Evolutionary conservation across 2,888 invertebrate species (phyloP), one percentile per base, ranked within the genome.

Genomic region (Neoaliturus tenellus): DNA sequence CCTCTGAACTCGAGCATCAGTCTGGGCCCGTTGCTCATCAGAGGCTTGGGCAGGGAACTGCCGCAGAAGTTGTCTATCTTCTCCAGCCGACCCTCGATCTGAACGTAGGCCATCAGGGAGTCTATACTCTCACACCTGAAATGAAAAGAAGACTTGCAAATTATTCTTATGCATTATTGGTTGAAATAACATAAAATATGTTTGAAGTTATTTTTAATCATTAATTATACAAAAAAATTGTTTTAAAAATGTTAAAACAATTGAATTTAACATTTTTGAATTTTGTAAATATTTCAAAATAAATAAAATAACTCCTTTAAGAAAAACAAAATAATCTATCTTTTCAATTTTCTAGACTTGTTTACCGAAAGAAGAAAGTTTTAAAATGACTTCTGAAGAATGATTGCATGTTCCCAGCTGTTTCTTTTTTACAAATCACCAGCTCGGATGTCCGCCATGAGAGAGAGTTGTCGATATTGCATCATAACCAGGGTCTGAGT

Each of bases 1-100:
- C 97, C 97, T 85, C 94, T 93, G 90, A 98, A 98, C 90, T 98
- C 97, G 83, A 99, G 91, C 89, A 96, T 94, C 89, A 99, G 92
- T 88, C 95, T 93, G 78, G 96, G 96, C 58, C 97, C 97, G 89
- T 95, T 97, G 84, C 98, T 98, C 98, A 99, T 98, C 86, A 98
- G 93, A 83, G 97, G 97, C 87, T 95, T 95, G 0, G 98, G 98
- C 81, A 95, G 91, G 86, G 94, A 94, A 48, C 93, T 93, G 8
- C 97, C 98, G 90, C 99, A 99, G 89, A 96, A 96, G 33, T 95
- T 95, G 88, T 97, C 97, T 83, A 98, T 95, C 89, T 96, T 95
- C 89, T 97, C 97, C 92, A 96, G 94, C 87, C 96, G 93, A 0
- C 96, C 96, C 80, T 96, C 95, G 83, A 96, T 95, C 88, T 95